Percentiles rank a stretch among this genome's conserved stretches.
phyloP scores from a whole-genome alignment of 2,113 vertebrate genomes.

The Corythaixoides concolor region DNA sequence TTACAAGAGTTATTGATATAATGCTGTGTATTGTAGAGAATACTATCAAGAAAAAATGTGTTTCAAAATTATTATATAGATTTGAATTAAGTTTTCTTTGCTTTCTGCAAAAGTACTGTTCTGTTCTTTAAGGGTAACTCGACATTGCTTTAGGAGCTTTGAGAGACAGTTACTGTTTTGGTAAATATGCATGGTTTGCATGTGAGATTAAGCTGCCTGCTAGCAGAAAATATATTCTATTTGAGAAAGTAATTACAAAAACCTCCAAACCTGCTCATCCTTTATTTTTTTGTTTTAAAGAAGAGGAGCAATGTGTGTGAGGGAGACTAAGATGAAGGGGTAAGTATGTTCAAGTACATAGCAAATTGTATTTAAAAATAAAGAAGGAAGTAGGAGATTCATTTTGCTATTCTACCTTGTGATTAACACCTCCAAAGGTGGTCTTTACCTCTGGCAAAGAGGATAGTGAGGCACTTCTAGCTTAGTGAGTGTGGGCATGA shows the following conservation, averaged over 20 bases:
- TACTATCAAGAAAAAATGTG: not conserved
- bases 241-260: not conserved
- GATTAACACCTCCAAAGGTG: not conserved
- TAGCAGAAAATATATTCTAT: conserved; percentile 7
- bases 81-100: not conserved
- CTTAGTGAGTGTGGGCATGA: not conserved
- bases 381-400: not conserved
- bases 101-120: not conserved
- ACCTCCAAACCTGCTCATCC: not conserved
- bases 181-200: not conserved
- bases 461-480: not conserved
- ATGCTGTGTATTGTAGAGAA: not conserved
- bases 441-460: not conserved
- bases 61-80: not conserved
- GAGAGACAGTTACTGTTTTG: not conserved
- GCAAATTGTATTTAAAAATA: not conserved
- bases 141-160: not conserved
- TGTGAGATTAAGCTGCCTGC: not conserved
- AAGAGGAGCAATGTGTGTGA: not conserved
- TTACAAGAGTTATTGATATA: not conserved
- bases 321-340: not conserved
- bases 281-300: not conserved
- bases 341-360: not conserved
- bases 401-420: not conserved
- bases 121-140: not conserved